These are phyloP conservation scores for Heliothis peltigera DNA, from an alignment of 2,888 invertebrate species.

Conservation along the genomic window DNA sequence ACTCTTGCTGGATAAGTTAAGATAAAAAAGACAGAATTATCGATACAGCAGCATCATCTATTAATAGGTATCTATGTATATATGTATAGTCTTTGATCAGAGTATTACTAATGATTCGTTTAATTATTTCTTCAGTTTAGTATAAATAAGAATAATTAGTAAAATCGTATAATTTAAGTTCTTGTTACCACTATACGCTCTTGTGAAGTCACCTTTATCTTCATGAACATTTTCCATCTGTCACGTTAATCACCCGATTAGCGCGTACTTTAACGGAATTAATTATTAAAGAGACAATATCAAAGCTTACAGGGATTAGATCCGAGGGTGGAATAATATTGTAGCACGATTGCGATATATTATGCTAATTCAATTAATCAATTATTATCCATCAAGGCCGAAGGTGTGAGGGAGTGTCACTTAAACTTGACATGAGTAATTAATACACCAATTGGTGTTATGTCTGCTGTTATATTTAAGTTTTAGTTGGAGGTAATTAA, in stretches of 20 bases:
- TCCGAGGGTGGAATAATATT: constrained; percentile 22
- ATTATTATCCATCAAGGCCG: constrained; percentile 37
- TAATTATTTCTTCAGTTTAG: too few species aligned
- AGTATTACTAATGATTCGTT: too few species aligned
- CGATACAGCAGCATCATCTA: too few species aligned
- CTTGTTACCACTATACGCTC: neutral
- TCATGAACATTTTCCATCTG: constrained; percentile 7
- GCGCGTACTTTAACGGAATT: constrained; percentile 27
- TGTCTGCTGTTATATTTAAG: neutral
- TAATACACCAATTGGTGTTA: constrained; percentile 14
- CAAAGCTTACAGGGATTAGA: constrained; percentile 22
- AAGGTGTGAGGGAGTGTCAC: constrained; percentile 13
- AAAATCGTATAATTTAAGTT: too few species aligned
- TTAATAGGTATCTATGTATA: too few species aligned
- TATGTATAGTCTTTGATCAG: too few species aligned
- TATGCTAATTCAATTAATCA: constrained; percentile 49
- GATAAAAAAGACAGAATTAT: too few species aligned
- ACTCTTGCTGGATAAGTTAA: too few species aligned
- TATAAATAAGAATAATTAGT: too few species aligned
- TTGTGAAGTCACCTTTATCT: neutral
- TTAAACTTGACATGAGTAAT: constrained; percentile 16
- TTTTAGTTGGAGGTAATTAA: neutral
- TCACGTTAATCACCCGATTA: constrained; percentile 14
- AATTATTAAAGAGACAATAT: constrained; percentile 36
- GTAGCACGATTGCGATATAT: constrained; percentile 37